Evolutionary conservation across 2,888 invertebrate species (phyloP), one percentile per base, ranked within the genome.

Genomic region (Pollenia angustigena): DNA sequence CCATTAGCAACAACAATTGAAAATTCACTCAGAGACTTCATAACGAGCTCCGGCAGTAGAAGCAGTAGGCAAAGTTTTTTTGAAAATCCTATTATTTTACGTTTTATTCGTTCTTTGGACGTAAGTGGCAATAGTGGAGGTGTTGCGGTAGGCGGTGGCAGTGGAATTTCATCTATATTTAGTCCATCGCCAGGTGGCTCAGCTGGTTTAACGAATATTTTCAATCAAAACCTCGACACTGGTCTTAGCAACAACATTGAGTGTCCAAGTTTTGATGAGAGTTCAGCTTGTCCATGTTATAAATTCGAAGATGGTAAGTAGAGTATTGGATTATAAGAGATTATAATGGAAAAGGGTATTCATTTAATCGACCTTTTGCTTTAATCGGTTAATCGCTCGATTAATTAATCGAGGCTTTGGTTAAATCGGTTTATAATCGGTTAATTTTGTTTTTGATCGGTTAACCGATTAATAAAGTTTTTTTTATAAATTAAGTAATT

Each of bases 231-330:
- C 54, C 42, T 78, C n/a, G 86, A 82, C 74, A 86, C 71, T 74
- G 84, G 80, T 81, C 40, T 88, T 87, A 62, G 78, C 56, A 90
- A 89, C 42, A 89, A 90, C 82, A 92, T 93, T 74, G 92, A 96
- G 92, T 97, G 97, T 92, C 97, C 97, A 85, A 96, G 95, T 91
- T 94, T 96, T 91, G 95, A 96, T 91, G 95, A 96, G 90, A 96
- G 96, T 93, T 96, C 96, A 58, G 96, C 96, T 89, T 98, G 98
- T 93, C 97, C 97, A 8, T 98, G 98, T 94, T 98, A 97, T 94
- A 97, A 97, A 93, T 97, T 98, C 93, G 97, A 97, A 94, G 97
- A 97, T 94, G 98, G 95, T 95, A 93, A 92, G 94, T 91, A 40
- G 81, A 56, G 23, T 7, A 9, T 42, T 32, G 32, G 9, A 1